Base-by-base conservation (phyloP, 2,888 invertebrate species). In the Blera fallax region DNA sequence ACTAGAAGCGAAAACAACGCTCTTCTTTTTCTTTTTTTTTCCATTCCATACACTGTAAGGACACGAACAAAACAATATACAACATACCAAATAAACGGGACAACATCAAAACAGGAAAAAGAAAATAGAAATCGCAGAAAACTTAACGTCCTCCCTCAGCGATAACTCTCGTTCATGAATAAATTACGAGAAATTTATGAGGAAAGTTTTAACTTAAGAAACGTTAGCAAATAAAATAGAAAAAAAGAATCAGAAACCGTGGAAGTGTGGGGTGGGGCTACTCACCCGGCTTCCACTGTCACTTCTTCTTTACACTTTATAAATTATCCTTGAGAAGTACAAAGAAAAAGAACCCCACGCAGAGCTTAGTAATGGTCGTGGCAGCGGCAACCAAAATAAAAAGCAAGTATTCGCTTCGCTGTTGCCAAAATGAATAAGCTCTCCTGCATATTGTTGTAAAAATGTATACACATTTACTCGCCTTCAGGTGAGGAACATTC, bases 111-210 rank as follows among this genome's bases (percentile, higher is more conserved):
- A 80, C 74, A 70, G 70, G 65, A 74, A 74, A 56, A 69, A 67
- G 52, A 83, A 84, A 84, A 74, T 54, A 74, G 54, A 37, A 70
- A 40, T 54, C 69, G 50, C 54, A 62, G 37, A 34, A 52, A 58
- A 50, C 74, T 74, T 50, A 64, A 43, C 60, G 74, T 54, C 50
- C 60, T 79, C 67, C 60, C 52, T 18, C 48, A 21, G 79, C 70
- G 65, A 74, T 81, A 76, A 70, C 65, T 85, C 70, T 81, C 54
- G 45, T 76, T 76, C 76, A 85, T 85, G 85, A 85, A 85, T 85
- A 85, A 85, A 81, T 85, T 81, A 85, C 76, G 48, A 76, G 76
- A 72, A 85, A 85, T 85, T 85, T 85, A 85, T 81, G 81, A 72
- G 65, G 11, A 85, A 85, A 85, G 70, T 85, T 85, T 84, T 60